Percentiles rank a stretch among this genome's conserved stretches.
Conservation (phyloP, 2,797 vertebrate genomes). For the Heterohyrax brucei region DNA sequence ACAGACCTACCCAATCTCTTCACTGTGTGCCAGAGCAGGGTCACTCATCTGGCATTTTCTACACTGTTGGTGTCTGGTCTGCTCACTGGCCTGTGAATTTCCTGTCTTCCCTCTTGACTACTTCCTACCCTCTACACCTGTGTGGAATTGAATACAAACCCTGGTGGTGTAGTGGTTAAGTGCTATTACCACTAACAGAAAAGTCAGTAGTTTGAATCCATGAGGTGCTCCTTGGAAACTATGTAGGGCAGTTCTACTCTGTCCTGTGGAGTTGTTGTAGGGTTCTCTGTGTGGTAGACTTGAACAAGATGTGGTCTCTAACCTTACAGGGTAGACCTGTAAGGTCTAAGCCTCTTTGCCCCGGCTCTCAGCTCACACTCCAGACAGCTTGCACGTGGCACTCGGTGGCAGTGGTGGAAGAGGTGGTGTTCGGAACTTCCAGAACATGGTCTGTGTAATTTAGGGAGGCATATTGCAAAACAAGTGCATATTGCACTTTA, state of each 20-base stretch:
- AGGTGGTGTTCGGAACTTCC: not conserved
- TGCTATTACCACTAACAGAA: too few species aligned
- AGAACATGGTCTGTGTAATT: not conserved
- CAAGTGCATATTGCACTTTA: not conserved
- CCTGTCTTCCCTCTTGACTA: not conserved
- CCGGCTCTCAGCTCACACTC: not conserved
- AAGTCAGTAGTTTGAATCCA: too few species aligned
- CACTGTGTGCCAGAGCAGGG: not conserved
- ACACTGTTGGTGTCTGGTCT: rapidly evolving
- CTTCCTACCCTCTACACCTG: too few species aligned
- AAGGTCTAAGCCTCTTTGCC: not conserved
- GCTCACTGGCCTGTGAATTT: not conserved
- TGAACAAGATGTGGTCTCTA: not conserved
- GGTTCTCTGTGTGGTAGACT: not conserved
- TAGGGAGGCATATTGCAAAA: not conserved
- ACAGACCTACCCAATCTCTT: not conserved
- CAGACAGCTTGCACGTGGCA: too few species aligned
- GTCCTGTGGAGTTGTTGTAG: too few species aligned
- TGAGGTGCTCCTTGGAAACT: too few species aligned
- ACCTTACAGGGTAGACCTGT: not conserved
- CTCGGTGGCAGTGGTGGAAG: not conserved
- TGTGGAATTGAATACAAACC: not conserved
- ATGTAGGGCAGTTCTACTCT: too few species aligned
- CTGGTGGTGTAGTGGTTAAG: too few species aligned
- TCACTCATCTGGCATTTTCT: not conserved